These are phyloP conservation scores for Acropternis orthonyx DNA, from an alignment of 2,797 vertebrate species.

Conservation along the genomic window DNA sequence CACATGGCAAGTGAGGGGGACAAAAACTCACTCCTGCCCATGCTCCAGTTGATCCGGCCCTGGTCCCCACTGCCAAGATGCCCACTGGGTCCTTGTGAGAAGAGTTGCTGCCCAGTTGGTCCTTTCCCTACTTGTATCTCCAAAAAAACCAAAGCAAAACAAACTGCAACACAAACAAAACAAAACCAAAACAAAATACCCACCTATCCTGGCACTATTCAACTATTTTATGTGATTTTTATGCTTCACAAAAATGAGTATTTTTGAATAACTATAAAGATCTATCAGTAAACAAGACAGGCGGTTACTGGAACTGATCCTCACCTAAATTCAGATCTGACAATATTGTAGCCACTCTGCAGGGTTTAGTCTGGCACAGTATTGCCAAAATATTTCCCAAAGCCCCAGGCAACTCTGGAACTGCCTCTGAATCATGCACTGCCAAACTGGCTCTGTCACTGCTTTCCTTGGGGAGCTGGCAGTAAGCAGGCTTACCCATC, in stretches of 20 bases:
- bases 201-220: not conserved
- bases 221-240: not conserved
- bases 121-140: not conserved
- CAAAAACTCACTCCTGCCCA: not conserved
- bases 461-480: not conserved
- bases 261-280: not conserved
- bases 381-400: not conserved
- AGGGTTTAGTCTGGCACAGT: not conserved
- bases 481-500: not conserved
- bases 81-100: not conserved
- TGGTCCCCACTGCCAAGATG: not conserved
- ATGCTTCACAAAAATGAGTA: fast-evolving
- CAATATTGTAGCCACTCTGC: not conserved
- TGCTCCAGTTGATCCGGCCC: fast-evolving
- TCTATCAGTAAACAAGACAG: not conserved
- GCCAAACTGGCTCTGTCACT: not conserved
- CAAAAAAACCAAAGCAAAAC: not conserved
- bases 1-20: fast-evolving
- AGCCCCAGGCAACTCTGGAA: not conserved
- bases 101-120: fast-evolving
- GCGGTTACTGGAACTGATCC: not conserved
- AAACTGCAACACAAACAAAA: not conserved
- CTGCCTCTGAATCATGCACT: fast-evolving
- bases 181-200: not conserved
- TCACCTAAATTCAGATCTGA: not conserved